Percentiles rank a stretch among this genome's conserved stretches.
phyloP scores from a whole-genome alignment of 2,113 vertebrate species.

The Rhynchopsitta pachyrhyncha region DNA sequence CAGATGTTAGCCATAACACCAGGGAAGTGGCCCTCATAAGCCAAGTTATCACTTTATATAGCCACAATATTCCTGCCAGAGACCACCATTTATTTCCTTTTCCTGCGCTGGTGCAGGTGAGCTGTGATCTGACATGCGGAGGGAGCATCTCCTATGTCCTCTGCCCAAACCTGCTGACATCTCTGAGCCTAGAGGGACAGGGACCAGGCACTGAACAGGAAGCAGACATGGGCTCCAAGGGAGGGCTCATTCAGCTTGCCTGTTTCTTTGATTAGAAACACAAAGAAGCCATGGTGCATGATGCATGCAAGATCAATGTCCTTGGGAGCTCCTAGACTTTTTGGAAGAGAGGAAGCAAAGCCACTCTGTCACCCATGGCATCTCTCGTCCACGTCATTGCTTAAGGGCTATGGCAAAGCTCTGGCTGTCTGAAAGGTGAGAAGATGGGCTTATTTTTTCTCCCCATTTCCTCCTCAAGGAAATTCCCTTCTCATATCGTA shows the following conservation, averaged over 20 bases:
- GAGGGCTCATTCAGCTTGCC: not conserved
- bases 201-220: not conserved
- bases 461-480: not conserved
- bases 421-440: not conserved
- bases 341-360: not conserved
- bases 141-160: not conserved
- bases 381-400: not conserved
- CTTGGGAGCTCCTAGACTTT: not conserved
- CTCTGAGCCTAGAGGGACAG: not conserved
- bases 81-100: not conserved
- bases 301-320: not conserved
- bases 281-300: not conserved
- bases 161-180: not conserved
- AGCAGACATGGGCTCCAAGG: not conserved
- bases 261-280: not conserved
- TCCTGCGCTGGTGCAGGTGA: not conserved
- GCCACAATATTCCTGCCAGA: not conserved
- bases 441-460: not conserved
- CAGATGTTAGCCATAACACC: not conserved
- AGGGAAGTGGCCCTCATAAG: not conserved
- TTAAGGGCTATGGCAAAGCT: not conserved
- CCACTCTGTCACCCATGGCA: not conserved
- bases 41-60: not conserved
- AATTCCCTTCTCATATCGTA: not conserved
- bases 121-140: not conserved